A percentile compares a stretch with the other conserved stretches of the same genome.
Conservation (phyloP, 2,113 vertebrate species). For the Leucoraja erinaceus region DNA sequence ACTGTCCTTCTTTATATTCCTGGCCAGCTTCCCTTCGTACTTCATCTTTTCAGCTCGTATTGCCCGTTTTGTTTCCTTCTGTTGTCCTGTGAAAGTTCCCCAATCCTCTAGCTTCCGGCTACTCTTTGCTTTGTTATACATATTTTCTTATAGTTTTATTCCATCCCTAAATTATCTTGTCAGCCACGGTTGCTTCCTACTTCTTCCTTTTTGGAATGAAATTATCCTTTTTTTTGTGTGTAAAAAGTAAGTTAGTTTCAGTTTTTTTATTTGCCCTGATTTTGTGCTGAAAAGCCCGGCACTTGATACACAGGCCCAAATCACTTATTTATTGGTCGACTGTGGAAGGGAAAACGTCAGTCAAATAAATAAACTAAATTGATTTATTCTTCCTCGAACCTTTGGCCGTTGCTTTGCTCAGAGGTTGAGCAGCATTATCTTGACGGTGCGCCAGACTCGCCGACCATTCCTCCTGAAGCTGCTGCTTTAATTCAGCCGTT, state of each 20-base stretch:
- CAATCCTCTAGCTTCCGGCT: no score
- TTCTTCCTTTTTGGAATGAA: no score
- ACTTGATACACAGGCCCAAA: neutral
- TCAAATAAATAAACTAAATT: neutral
- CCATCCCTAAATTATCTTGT: no score
- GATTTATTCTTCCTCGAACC: constrained; percentile 65
- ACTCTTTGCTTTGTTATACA: no score
- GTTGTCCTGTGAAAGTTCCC: no score
- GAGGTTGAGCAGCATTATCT: constrained; percentile 39
- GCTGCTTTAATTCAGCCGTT: constrained; percentile 73
- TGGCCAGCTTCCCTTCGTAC: no score
- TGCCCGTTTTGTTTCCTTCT: no score
- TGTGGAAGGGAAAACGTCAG: neutral
- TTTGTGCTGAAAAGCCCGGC: neutral
- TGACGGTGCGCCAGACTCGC: constrained; percentile 47
- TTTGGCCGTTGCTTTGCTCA: constrained; percentile 45
- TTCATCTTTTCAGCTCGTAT: no score
- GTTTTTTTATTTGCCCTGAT: neutral
- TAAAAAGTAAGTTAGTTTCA: neutral
- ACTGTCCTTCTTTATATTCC: no score
- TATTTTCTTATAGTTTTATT: no score
- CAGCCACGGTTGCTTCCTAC: no score
- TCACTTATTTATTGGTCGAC: constrained; percentile 6
- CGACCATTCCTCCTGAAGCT: constrained; percentile 83
- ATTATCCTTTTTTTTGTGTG: no score